Percentiles rank a stretch among this genome's conserved stretches.
Evolutionary conservation across 2,888 invertebrate genomes (phyloP).

Genomic region (Calephelis perditalis): DNA sequence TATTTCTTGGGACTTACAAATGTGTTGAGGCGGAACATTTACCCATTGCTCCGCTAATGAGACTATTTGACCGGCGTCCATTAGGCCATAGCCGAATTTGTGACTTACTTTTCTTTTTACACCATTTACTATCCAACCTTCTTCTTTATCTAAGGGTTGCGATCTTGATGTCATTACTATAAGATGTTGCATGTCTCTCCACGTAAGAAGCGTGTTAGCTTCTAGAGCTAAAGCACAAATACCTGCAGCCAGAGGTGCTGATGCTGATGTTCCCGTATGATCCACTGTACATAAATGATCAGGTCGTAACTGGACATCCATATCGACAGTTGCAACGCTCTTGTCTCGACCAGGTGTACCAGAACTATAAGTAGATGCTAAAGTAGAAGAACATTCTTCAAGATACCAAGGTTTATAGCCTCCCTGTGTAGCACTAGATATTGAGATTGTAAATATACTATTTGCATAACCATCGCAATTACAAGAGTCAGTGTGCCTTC

Average conservation of each 20-base stretch:
- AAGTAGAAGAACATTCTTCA: slow-evolving; percentile 98
- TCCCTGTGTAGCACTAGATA: slow-evolving; percentile 97
- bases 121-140: slow-evolving; percentile 96
- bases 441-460: slow-evolving; percentile 98
- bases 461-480: slow-evolving; percentile 99
- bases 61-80: slow-evolving; percentile 97
- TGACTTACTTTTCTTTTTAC: slow-evolving; percentile 96
- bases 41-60: slow-evolving; percentile 95
- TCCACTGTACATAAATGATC: slow-evolving; percentile 94
- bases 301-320: slow-evolving; percentile 91
- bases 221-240: slow-evolving; percentile 95
- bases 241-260: slow-evolving; percentile 96
- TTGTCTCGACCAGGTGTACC: slow-evolving; percentile 95
- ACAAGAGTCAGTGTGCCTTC: slow-evolving; percentile 96
- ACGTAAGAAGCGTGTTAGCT: slow-evolving; percentile 94
- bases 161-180: slow-evolving; percentile 94
- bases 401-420: slow-evolving; percentile 98
- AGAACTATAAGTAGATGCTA: slow-evolving; percentile 98
- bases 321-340: slow-evolving; percentile 93
- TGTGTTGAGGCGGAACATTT: slow-evolving; percentile 95
- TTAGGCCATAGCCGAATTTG: slow-evolving; percentile 98
- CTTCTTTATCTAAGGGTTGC: slow-evolving; percentile 92
- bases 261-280: slow-evolving; percentile 95
- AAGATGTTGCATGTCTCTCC: slow-evolving; percentile 98
- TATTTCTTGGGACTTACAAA: slow-evolving; percentile 94